Percentiles rank a stretch among this genome's conserved stretches.
These are phyloP conservation scores for Amphipyra berbera DNA, from an alignment of 2,888 invertebrate species.

Conservation along the genomic window DNA sequence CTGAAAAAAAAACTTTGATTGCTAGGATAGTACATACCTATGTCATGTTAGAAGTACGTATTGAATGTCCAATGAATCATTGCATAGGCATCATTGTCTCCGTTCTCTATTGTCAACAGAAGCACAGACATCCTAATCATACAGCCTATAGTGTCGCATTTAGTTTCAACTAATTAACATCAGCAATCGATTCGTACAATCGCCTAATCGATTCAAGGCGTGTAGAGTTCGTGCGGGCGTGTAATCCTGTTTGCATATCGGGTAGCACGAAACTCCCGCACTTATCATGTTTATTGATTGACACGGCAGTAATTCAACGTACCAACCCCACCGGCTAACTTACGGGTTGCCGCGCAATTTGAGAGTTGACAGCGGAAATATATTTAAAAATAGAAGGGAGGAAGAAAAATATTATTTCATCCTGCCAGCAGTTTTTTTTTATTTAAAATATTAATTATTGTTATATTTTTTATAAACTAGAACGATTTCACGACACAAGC, in stretches of 20 bases:
- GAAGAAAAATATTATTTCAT: background rate
- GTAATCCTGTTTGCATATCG: conserved; percentile 88
- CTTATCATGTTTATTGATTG: conserved; percentile 90
- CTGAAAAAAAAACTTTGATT: too few relatives aligned
- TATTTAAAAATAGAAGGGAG: conserved; percentile 1
- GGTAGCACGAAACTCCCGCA: conserved; percentile 85
- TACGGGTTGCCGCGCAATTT: conserved; percentile 38
- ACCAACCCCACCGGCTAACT: conserved; percentile 73
- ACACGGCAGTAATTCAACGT: conserved; percentile 87
- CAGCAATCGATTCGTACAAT: conserved; percentile 70
- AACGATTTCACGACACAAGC: too few relatives aligned
- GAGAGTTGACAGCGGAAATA: conserved; percentile 58
- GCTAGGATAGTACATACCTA: too few relatives aligned
- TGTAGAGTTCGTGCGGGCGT: conserved; percentile 77
- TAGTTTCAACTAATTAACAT: conserved; percentile 59
- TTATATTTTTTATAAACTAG: too few relatives aligned
- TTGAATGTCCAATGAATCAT: background rate
- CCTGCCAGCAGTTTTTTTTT: too few relatives aligned
- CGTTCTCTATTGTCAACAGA: background rate
- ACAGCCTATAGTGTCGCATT: conserved; percentile 43
- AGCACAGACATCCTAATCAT: conserved; percentile 12
- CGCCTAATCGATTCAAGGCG: conserved; percentile 70
- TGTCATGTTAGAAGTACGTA: too few relatives aligned
- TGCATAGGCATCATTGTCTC: background rate
- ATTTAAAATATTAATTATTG: too few relatives aligned